Conservation (phyloP, 2,888 invertebrate genomes). For the Scaptomyza caliginosa region DNA sequence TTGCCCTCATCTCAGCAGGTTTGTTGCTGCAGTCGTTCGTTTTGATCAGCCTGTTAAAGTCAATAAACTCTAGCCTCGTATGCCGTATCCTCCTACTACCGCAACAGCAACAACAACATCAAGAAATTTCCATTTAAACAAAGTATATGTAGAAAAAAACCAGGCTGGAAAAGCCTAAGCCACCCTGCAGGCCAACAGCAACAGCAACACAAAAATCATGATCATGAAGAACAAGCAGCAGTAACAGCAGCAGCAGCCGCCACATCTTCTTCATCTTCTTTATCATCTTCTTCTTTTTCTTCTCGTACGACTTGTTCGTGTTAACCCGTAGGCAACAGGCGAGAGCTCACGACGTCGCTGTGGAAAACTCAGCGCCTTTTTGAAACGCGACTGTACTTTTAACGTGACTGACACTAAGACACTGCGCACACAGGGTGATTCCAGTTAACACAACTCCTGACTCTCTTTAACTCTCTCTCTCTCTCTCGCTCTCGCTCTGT, state of each 20-base stretch:
- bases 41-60: slow-evolving; percentile 29
- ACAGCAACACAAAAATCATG: slow-evolving; percentile 9
- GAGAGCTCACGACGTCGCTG: slow-evolving; percentile 32
- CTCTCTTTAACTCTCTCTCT: slow-evolving; percentile 1
- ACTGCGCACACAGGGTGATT: slow-evolving; percentile 48
- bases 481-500: background rate
- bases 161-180: slow-evolving; percentile 39
- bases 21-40: slow-evolving; percentile 47
- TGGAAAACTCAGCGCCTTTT: slow-evolving; percentile 61
- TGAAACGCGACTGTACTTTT: slow-evolving; percentile 63
- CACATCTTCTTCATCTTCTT: background rate
- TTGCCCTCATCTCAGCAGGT: slow-evolving; percentile 13
- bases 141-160: slow-evolving; percentile 4
- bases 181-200: slow-evolving; percentile 20
- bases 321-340: slow-evolving; percentile 42
- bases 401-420: slow-evolving; percentile 8
- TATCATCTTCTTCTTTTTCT: background rate
- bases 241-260: slow-evolving; percentile 9
- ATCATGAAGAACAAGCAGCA: slow-evolving; percentile 3
- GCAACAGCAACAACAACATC: slow-evolving; percentile 14
- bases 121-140: slow-evolving; percentile 47
- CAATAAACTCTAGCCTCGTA: slow-evolving; percentile 51
- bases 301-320: slow-evolving; percentile 4
- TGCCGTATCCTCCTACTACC: slow-evolving; percentile 43
- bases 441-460: slow-evolving; percentile 27